A percentile compares a stretch with the other conserved stretches of the same genome.
Conservation (phyloP, 2,888 invertebrate species). For the Sepioteuthis lessoniana region DNA sequence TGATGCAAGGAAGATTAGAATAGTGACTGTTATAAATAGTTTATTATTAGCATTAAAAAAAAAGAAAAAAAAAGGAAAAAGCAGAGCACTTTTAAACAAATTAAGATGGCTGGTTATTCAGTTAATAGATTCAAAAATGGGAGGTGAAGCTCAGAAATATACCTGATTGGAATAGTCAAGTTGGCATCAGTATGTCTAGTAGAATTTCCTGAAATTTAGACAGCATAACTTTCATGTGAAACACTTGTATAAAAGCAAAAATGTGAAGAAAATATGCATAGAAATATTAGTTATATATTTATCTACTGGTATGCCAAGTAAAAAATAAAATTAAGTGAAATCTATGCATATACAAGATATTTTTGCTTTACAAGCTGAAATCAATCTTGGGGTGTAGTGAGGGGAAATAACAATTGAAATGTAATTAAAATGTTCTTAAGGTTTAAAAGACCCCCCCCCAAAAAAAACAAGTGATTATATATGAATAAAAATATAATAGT, state of each 20-base stretch:
- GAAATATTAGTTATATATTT: not conserved
- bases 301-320: no score
- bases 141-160: not conserved
- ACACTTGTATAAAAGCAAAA: not conserved
- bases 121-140: not conserved
- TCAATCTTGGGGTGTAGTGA: not conserved
- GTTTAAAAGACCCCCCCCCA: no score
- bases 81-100: not conserved
- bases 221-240: slow-evolving; percentile 12
- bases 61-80: not conserved
- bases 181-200: slow-evolving; percentile 23
- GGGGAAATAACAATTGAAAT: no score
- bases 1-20: slow-evolving; percentile 1
- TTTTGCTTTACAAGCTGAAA: not conserved
- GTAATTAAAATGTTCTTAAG: no score
- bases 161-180: slow-evolving; percentile 9
- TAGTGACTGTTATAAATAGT: not conserved
- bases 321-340: no score
- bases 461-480: no score
- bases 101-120: not conserved
- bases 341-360: not conserved
- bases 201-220: slow-evolving; percentile 23
- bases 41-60: not conserved
- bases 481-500: no score
- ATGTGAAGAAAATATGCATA: not conserved